Percentiles rank a stretch among this genome's conserved stretches.
These are phyloP conservation scores for Thermophis baileyi DNA, from an alignment of 2,113 vertebrate genomes.

Conservation along the genomic window DNA sequence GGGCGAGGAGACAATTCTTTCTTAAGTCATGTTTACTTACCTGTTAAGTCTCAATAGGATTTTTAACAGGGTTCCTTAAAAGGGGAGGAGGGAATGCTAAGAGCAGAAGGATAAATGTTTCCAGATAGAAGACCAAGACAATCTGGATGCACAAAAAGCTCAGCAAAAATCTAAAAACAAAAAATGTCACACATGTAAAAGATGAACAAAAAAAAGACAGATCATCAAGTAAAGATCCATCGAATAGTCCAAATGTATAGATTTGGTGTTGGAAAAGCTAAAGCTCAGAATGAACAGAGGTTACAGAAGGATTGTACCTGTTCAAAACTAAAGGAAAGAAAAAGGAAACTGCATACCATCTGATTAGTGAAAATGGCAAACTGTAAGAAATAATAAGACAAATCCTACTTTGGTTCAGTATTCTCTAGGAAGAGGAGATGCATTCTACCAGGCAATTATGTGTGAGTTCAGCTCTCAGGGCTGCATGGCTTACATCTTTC, in stretches of 20 bases:
- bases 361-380: not conserved
- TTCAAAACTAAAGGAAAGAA: not conserved
- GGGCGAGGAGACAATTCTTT: not conserved
- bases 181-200: not conserved
- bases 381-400: not conserved
- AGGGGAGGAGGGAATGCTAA: not conserved
- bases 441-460: not conserved
- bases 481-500: not conserved
- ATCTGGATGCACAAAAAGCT: not conserved
- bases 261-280: not conserved
- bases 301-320: not conserved
- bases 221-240: not conserved
- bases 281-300: not conserved
- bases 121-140: not conserved
- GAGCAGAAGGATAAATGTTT: not conserved
- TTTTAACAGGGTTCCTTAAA: not conserved
- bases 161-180: not conserved
- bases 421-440: not conserved
- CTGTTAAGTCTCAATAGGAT: not conserved
- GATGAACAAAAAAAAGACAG: not conserved
- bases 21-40: not conserved
- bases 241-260: not conserved
- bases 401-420: not conserved
- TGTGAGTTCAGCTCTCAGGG: not conserved
- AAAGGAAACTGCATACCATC: not conserved